phyloP scores from a whole-genome alignment of 2,888 invertebrate species.

The Acronicta alni region DNA sequence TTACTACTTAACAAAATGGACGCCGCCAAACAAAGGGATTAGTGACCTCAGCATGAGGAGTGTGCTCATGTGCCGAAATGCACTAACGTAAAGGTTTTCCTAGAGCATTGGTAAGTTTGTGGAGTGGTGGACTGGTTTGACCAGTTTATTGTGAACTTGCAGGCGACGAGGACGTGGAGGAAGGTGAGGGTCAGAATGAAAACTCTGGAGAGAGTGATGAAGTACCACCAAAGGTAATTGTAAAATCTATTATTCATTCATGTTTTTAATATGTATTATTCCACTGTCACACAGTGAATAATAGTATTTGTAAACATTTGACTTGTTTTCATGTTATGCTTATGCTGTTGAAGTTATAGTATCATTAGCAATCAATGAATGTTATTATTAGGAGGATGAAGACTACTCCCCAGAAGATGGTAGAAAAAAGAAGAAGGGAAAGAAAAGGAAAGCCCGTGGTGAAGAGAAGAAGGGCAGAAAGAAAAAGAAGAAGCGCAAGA shows the following conservation, averaged over 20 bases:
- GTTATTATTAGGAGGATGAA: slow-evolving; percentile 92
- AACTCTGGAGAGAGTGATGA: slow-evolving; percentile 94
- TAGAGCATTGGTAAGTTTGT: slow-evolving; percentile 67
- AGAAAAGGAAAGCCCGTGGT: slow-evolving; percentile 96
- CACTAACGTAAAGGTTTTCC: slow-evolving; percentile 66
- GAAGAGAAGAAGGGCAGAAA: slow-evolving; percentile 97
- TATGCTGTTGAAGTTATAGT: slow-evolving; percentile 21
- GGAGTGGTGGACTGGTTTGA: slow-evolving; percentile 76
- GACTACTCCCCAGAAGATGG: slow-evolving; percentile 96
- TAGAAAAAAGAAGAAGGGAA: slow-evolving; percentile 97
- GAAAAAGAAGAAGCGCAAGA: slow-evolving; percentile 98
- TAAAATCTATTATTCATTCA: slow-evolving; percentile 38
- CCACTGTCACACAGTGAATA: slow-evolving; percentile 38
- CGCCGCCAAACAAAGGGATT: slow-evolving; percentile 94
- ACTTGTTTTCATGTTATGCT: slow-evolving; percentile 39
- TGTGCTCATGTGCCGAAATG: slow-evolving; percentile 70
- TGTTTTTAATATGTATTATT: slow-evolving; percentile 34
- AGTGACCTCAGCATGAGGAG: slow-evolving; percentile 90
- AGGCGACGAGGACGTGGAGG: slow-evolving; percentile 93
- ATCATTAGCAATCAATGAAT: slow-evolving; percentile 29
- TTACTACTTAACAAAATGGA: slow-evolving; percentile 93
- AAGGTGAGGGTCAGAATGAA: slow-evolving; percentile 91
- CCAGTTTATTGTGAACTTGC: slow-evolving; percentile 82
- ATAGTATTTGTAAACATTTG: slow-evolving; percentile 53
- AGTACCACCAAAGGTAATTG: slow-evolving; percentile 89